Conservation (phyloP, 2,797 vertebrate genomes). For the Enteromius radiatus region DNA sequence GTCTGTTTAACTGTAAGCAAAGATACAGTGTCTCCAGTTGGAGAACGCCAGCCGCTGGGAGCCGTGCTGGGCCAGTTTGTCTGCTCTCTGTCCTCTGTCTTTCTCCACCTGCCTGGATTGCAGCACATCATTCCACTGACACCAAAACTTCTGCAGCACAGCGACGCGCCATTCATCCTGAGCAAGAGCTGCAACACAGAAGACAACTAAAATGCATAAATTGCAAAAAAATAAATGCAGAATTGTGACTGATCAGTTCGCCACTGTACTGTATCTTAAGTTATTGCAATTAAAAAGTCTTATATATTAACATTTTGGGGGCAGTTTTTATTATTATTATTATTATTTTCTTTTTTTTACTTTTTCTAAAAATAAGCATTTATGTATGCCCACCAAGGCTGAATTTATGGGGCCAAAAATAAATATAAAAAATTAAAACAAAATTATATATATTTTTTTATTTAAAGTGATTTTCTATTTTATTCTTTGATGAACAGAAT, state of each 20-base stretch:
- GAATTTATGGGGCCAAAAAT: background rate
- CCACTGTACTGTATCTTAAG: background rate
- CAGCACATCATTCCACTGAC: constrained; percentile 74
- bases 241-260: background rate
- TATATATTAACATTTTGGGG: background rate
- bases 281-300: background rate
- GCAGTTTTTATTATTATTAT: background rate
- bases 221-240: background rate
- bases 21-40: constrained; percentile 90
- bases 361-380: background rate
- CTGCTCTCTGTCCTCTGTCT: constrained; percentile 61
- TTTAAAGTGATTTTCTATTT: background rate
- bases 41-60: constrained; percentile 71
- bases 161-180: constrained; percentile 49
- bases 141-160: constrained; percentile 71
- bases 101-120: constrained; percentile 65
- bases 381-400: background rate
- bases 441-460: background rate
- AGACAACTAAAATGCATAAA: constrained; percentile 2
- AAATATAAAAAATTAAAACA: no score
- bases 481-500: background rate
- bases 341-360: background rate
- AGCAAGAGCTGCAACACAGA: constrained; percentile 75
- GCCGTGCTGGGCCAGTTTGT: constrained; percentile 67
- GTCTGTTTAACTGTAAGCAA: constrained; percentile 37